These are phyloP conservation scores for Isaurus tuberculatus DNA, from an alignment of 92 coral and sea anemone genomes.

Conservation along the genomic window DNA sequence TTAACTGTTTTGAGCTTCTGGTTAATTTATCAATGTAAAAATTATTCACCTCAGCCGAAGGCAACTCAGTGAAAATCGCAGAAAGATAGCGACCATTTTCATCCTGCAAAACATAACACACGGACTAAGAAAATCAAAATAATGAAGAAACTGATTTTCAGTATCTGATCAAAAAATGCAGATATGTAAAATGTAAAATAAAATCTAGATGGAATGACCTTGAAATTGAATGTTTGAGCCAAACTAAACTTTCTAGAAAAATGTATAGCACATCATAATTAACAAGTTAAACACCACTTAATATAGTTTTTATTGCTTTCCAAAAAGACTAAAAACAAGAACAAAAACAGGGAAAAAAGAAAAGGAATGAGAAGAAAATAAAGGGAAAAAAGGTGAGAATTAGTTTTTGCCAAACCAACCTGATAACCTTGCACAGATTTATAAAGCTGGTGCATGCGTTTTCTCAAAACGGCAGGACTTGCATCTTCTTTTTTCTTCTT, in stretches of 20 bases:
- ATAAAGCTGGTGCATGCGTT: slow-evolving; percentile 91
- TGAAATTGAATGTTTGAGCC: no score
- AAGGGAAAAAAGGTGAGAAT: no score
- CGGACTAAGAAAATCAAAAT: not conserved
- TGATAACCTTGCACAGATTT: slow-evolving; percentile 90
- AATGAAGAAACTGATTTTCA: no score
- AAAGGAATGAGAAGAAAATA: not conserved
- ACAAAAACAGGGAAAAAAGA: not conserved
- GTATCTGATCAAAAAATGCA: no score
- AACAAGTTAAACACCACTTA: no score
- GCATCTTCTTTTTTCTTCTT: slow-evolving; percentile 86
- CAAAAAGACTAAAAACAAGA: no score
- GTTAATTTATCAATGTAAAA: not conserved
- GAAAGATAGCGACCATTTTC: slow-evolving; percentile 93
- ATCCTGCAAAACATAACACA: slow-evolving; percentile 64
- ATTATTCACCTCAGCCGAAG: slow-evolving; percentile 84
- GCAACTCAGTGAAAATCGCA: slow-evolving; percentile 95
- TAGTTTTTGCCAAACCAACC: slow-evolving; percentile 41
- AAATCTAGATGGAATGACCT: no score
- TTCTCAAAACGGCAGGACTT: slow-evolving; percentile 76
- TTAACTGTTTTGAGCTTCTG: no score
- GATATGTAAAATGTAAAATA: no score
- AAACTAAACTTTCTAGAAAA: no score
- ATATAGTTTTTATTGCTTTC: no score
- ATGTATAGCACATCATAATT: no score